These are phyloP conservation scores for Astyanax mexicanus DNA, from an alignment of 2,797 vertebrate genomes.

Conservation along the genomic window DNA sequence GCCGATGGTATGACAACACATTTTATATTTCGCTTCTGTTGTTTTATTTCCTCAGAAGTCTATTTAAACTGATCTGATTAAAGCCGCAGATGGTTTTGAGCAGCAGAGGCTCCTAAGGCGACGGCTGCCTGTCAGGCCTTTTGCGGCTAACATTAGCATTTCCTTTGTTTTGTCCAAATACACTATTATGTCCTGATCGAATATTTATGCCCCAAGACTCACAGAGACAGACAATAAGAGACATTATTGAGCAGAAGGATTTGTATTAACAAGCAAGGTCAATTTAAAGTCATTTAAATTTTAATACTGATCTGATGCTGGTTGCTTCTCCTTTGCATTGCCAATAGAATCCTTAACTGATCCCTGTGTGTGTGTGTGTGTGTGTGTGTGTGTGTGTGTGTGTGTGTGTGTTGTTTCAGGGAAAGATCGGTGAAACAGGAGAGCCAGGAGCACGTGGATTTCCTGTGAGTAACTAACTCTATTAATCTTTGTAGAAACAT, in stretches of 20 bases:
- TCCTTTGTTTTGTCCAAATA: conserved; percentile 15
- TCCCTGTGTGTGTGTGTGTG: conserved; percentile 42
- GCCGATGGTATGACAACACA: conserved; percentile 66
- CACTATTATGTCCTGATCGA: conserved; percentile 7
- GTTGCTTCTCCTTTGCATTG: conserved; percentile 5
- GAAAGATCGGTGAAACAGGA: conserved; percentile 74
- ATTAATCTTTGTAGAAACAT: conserved; percentile 49
- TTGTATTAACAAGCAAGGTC: conserved; percentile 26
- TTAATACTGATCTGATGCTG: conserved; percentile 22
- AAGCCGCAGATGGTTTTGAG: conserved; percentile 12
- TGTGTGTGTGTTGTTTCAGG: conserved; percentile 64
- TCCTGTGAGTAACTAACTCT: conserved; percentile 73
- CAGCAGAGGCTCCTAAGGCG: neutral
- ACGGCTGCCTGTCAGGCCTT: conserved; percentile 6
- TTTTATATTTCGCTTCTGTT: conserved; percentile 32
- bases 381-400: conserved; percentile 45
- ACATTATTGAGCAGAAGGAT: neutral
- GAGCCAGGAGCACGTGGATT: conserved; percentile 76
- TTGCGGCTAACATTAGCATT: conserved; percentile 40
- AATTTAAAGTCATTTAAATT: conserved; percentile 5
- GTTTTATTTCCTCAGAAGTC: conserved; percentile 9
- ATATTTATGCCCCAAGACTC: conserved; percentile 19
- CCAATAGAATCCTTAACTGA: neutral
- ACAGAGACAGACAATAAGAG: conserved; percentile 29
- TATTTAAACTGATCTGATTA: conserved; percentile 21